A percentile compares a stretch with the other conserved stretches of the same genome.
phyloP scores from a whole-genome alignment of 2,113 vertebrate species.

The Vidua macroura region DNA sequence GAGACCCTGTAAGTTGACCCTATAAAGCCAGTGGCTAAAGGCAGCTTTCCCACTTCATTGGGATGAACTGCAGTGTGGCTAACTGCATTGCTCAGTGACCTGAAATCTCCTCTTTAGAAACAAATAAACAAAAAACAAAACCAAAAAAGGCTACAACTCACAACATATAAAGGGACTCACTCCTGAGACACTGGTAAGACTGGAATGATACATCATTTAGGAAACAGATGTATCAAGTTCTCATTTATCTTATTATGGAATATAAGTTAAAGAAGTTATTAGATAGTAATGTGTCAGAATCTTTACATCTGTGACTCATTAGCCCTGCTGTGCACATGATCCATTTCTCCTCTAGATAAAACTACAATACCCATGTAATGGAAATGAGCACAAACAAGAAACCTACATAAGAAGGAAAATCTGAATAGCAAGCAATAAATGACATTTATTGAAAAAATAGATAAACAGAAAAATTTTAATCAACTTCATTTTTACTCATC shows the following conservation, averaged over 20 bases:
- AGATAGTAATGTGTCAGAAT: constrained; percentile 63
- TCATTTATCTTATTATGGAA: constrained; percentile 68
- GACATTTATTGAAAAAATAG: constrained; percentile 37
- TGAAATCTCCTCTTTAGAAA: constrained; percentile 23
- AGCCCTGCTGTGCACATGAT: constrained; percentile 63
- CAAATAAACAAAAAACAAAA: constrained; percentile 14
- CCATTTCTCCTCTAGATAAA: constrained; percentile 56
- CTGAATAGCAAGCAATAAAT: constrained; percentile 37
- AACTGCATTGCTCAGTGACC: constrained; percentile 5
- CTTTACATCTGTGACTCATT: constrained; percentile 80
- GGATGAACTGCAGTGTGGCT: background rate
- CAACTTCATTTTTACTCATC: background rate
- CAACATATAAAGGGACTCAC: constrained; percentile 23
- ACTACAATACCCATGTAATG: constrained; percentile 19
- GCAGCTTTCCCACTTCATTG: background rate
- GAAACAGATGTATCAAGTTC: constrained; percentile 71
- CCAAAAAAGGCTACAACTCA: constrained; percentile 31
- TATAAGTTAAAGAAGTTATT: constrained; percentile 72
- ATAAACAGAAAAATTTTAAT: constrained; percentile 50
- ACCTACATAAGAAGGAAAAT: constrained; percentile 39
- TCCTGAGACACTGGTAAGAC: constrained; percentile 28
- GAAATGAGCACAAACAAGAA: constrained; percentile 66
- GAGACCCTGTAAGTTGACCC: background rate
- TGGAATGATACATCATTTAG: constrained; percentile 53
- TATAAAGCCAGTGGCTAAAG: background rate